Evolutionary conservation across 2,797 vertebrate species (phyloP), one percentile per base, ranked within the genome.

Genomic region (Merluccius polli): DNA sequence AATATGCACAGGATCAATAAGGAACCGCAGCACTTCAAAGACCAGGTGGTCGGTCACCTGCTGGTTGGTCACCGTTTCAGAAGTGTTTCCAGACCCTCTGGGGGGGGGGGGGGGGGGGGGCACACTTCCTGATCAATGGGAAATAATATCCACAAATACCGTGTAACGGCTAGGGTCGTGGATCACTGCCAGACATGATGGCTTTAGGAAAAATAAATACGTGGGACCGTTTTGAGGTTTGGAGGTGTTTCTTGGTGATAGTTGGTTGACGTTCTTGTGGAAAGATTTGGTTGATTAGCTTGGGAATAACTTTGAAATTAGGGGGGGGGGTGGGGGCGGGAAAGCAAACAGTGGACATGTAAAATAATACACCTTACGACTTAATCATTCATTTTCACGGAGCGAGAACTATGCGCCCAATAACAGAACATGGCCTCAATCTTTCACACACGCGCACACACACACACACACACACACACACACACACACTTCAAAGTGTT

Each of bases 1-100:
- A 95, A 96, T 94, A 94, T 93, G 93, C 92, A 92, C 78, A 79
- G 85, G 89, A 92, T 95, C 93, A 95, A 91, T 95, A 92, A 91
- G 86, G 91, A 91, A 81, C 84, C 85, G 82, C 75, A 4, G 1
- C 52, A 91, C 93, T 95, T 96, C 94, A 96, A 97, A 97, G 94
- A 85, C 69, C 89, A 84, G 84, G 12, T 82, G 89, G 85, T 86
- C 82, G 85, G 87, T 94, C 93, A 95, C 94, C 93, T 95, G 94
- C 92, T 95, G 93, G 18, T 92, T 95, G 94, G 92, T 94, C 95
- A 94, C 92, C 93, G 87, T 87, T 94, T 94, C 91, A 89, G 92
- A 94, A 95, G 94, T 90, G 93, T 92, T 94, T 92, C 92, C 93
- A 94, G 82, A 94, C 88, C 82, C 85, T 77, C 81, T 9, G 41